phyloP scores from a whole-genome alignment of 2,797 vertebrate genomes.

The Taenioides sp. region DNA sequence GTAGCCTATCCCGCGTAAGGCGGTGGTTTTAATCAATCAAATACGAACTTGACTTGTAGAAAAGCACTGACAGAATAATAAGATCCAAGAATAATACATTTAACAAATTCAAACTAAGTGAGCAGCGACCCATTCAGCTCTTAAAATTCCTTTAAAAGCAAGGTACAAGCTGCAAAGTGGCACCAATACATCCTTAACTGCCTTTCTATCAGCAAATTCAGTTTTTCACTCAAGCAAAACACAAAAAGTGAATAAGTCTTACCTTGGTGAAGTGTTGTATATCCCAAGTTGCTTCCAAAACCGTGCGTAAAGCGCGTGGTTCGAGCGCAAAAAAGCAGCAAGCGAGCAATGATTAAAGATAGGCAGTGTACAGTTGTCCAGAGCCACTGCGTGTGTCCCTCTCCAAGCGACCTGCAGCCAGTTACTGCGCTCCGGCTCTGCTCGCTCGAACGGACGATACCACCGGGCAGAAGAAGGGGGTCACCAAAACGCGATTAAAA shows the following conservation, averaged over 20 bases:
- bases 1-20: conserved; percentile 2
- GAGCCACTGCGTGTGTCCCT: conserved; percentile 53
- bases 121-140: conserved; percentile 11
- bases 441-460: conserved; percentile 58
- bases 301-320: conserved; percentile 15
- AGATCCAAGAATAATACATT: not conserved
- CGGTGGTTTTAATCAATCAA: not conserved
- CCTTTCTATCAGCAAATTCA: conserved; percentile 20
- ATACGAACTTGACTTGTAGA: not conserved
- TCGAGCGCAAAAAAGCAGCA: conserved; percentile 16
- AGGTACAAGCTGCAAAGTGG: conserved; percentile 31
- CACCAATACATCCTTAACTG: conserved; percentile 52
- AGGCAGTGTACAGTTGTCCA: conserved; percentile 43
- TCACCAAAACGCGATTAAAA: not conserved
- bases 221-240: conserved; percentile 17
- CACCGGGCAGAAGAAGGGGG: conserved; percentile 48
- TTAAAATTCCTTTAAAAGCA: conserved; percentile 9
- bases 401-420: conserved; percentile 69
- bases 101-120: conserved; percentile 18
- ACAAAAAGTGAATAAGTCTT: conserved; percentile 48
- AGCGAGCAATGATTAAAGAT: conserved; percentile 5
- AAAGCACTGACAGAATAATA: not conserved
- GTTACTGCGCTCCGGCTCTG: conserved; percentile 67
- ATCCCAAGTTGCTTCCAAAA: conserved; percentile 48
- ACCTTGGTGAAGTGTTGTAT: conserved; percentile 63